Evolutionary conservation across 2,888 invertebrate species (phyloP).

Genomic region (Galerucella nymphaeae): DNA sequence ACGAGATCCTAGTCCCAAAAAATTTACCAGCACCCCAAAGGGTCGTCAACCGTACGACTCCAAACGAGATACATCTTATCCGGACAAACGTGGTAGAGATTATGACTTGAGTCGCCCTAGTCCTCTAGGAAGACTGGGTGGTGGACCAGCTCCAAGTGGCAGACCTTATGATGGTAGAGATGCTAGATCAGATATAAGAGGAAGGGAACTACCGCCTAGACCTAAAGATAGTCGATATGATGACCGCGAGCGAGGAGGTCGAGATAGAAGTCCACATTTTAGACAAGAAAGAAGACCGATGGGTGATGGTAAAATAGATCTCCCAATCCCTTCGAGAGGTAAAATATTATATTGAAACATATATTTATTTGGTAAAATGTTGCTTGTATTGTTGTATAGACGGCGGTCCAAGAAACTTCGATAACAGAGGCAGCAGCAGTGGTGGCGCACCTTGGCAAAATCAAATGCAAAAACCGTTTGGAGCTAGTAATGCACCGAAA

Average conservation of each 20-base stretch:
- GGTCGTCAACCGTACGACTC: slow-evolving; percentile 49
- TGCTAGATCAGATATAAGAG: slow-evolving; percentile 34
- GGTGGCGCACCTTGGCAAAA: slow-evolving; percentile 50
- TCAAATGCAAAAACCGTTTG: slow-evolving; percentile 45
- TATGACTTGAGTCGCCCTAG: slow-evolving; percentile 51
- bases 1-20: slow-evolving; percentile 54
- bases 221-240: slow-evolving; percentile 56
- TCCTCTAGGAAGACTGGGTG: slow-evolving; percentile 44
- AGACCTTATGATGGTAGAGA: slow-evolving; percentile 51
- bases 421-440: slow-evolving; percentile 43
- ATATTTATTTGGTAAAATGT: slow-evolving; percentile 12
- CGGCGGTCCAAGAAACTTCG: slow-evolving; percentile 51
- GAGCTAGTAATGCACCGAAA: slow-evolving; percentile 42
- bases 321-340: slow-evolving; percentile 54
- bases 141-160: slow-evolving; percentile 45
- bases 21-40: slow-evolving; percentile 45
- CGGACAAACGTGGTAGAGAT: slow-evolving; percentile 56
- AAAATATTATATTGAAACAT: slow-evolving; percentile 60
- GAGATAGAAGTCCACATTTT: slow-evolving; percentile 60
- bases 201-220: slow-evolving; percentile 34
- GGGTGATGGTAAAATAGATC: slow-evolving; percentile 52
- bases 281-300: slow-evolving; percentile 54
- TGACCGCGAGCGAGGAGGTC: slow-evolving; percentile 53
- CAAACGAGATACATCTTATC: slow-evolving; percentile 55
- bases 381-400: slow-evolving; percentile 42